Conservation (phyloP, 2,888 invertebrate species). For the Eristalinus sepulchralis region DNA sequence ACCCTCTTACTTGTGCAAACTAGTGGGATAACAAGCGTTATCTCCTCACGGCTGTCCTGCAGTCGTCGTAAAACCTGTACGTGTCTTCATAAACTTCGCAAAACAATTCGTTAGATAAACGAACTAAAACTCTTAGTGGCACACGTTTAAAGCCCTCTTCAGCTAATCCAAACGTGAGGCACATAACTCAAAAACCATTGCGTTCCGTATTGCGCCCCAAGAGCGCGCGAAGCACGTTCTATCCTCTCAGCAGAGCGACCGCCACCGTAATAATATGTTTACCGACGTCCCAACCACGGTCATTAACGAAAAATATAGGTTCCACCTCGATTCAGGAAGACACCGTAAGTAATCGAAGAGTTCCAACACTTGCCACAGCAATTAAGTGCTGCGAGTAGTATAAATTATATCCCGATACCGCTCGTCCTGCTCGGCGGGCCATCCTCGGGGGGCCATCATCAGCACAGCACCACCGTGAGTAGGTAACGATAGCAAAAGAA, state of each 20-base stretch:
- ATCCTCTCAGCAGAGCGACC: background rate
- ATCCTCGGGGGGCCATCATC: background rate
- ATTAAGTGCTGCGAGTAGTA: slow-evolving; percentile 41
- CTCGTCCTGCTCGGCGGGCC: background rate
- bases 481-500: slow-evolving; percentile 11
- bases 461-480: background rate
- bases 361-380: slow-evolving; percentile 40
- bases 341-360: slow-evolving; percentile 39
- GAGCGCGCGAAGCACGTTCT: background rate
- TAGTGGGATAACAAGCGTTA: background rate
- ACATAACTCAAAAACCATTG: background rate
- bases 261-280: slow-evolving; percentile 6
- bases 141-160: background rate
- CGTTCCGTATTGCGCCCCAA: background rate
- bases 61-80: background rate
- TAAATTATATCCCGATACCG: slow-evolving; percentile 37
- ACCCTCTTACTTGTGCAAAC: no score
- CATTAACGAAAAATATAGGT: slow-evolving; percentile 33
- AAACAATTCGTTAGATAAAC: background rate
- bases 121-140: background rate
- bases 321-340: slow-evolving; percentile 19
- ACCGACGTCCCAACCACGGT: background rate
- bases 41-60: background rate
- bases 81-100: background rate
- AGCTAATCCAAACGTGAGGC: background rate